Evolutionary conservation across 2,113 vertebrate genomes (phyloP), one percentile per base, ranked within the genome.

Genomic region (Sciurus niger): DNA sequence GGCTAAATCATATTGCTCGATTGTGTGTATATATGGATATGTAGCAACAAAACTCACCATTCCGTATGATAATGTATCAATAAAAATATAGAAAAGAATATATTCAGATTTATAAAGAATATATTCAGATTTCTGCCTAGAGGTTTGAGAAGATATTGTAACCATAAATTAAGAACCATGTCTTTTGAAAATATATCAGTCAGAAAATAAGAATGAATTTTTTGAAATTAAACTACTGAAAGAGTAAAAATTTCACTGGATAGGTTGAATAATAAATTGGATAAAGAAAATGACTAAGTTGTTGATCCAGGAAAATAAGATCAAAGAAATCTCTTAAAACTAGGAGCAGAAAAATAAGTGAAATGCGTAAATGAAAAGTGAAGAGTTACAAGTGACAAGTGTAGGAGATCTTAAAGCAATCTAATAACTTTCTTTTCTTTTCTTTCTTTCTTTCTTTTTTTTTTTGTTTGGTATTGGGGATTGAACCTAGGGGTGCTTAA

Each of bases 251-350:
- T 94, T 90, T 93, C 8, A 43, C 2, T 65, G 37, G 51, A 37
- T 34, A 83, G 37, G 5, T 6, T 85, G 60, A 89, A 93, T 37
- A 55, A 74, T 67, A 67, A 70, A 89, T 80, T 78, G 32, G 17
- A 77, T 17, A 89, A 79, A 93, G 22, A 90, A 76, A 73, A 95
- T 48, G 63, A 74, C 67, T 24, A 85, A 76, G 82, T 84, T 94
- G 82, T 80, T 87, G 55, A 88, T 86, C 34, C 93, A 55, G 77
- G 13, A 90, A 97, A 93, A 80, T 51, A 76, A 96, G 53, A 53
- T 90, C 53, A 93, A 87, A 12, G 6, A 89, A 74, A 80, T 89
- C 5, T 84, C 73, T 95, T 46, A 68, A 53, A 92, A 86, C 8
- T 16, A 43, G 9, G 32, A 78, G 53, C 18, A 85, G 68, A 85